phyloP scores from a whole-genome alignment of 2,888 invertebrate genomes.

The Salpingus planirostris region DNA sequence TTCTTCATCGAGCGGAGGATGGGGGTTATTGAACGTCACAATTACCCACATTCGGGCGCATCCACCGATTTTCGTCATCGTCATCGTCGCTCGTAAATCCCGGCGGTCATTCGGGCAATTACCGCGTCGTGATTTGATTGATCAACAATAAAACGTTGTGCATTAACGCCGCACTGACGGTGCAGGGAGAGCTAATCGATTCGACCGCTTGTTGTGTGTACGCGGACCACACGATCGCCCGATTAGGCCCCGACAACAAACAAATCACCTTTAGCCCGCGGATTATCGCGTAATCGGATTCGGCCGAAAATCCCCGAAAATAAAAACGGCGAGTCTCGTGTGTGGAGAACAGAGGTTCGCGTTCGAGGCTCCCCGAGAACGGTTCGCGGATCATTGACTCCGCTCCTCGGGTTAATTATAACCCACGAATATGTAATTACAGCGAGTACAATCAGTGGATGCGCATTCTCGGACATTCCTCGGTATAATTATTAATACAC shows the following conservation, averaged over 20 bases:
- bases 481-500: conserved; percentile 32
- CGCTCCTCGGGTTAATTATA: conserved; percentile 39
- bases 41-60: no score
- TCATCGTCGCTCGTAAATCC: conserved; percentile 11
- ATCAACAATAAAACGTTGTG: conserved; percentile 16
- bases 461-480: conserved; percentile 33
- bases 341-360: no score
- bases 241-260: no score
- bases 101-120: conserved; percentile 13
- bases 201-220: conserved; percentile 10
- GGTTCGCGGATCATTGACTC: conserved; percentile 37
- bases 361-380: conserved; percentile 11
- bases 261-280: no score
- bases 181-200: conserved; percentile 12
- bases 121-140: conserved; percentile 13
- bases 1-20: no score
- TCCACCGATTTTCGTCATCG: no score
- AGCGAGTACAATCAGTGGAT: conserved; percentile 41
- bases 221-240: no score
- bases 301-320: no score
- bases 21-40: no score
- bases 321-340: no score
- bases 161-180: conserved; percentile 13
- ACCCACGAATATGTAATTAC: conserved; percentile 43
- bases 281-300: no score